Conservation (phyloP, 1,140 invertebrate genomes). For the Helicoverpa armigera region DNA sequence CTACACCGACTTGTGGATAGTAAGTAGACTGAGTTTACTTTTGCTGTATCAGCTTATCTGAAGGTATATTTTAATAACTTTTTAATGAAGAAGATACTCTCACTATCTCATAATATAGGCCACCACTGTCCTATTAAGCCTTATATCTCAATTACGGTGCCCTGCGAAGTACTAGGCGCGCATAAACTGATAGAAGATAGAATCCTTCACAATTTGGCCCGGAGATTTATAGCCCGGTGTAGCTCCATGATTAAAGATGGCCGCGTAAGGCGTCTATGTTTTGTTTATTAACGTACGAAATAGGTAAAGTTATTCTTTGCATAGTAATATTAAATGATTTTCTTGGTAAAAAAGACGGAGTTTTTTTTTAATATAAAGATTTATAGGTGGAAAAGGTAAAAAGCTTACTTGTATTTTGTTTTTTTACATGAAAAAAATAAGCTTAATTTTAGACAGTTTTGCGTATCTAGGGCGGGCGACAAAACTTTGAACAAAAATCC, state of each 20-base stretch:
- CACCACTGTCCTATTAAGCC: not conserved
- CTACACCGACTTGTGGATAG: too few relatives aligned
- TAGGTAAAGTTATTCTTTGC: not conserved
- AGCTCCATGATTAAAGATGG: conserved; percentile 44
- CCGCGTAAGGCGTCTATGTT: conserved; percentile 11
- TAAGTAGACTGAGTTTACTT: too few relatives aligned
- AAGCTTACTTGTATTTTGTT: not conserved
- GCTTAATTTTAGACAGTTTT: too few relatives aligned
- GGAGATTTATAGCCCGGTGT: conserved; percentile 37
- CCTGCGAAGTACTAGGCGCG: not conserved
- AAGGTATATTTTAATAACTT: too few relatives aligned
- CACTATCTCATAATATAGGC: not conserved
- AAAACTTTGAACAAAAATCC: conserved; percentile 14
- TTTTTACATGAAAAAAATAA: too few relatives aligned
- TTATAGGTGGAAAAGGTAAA: not conserved
- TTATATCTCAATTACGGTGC: conserved; percentile 5
- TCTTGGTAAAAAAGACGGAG: not conserved
- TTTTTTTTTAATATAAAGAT: not conserved
- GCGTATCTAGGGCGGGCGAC: too few relatives aligned
- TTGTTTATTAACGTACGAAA: conserved; percentile 12
- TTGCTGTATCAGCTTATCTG: too few relatives aligned
- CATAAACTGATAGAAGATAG: conserved; percentile 37
- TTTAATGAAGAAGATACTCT: too few relatives aligned
- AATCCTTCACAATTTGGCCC: conserved; percentile 38
- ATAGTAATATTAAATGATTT: not conserved